Conservation (phyloP, 2,888 invertebrate genomes). For the Meiosimyza platycephala region DNA sequence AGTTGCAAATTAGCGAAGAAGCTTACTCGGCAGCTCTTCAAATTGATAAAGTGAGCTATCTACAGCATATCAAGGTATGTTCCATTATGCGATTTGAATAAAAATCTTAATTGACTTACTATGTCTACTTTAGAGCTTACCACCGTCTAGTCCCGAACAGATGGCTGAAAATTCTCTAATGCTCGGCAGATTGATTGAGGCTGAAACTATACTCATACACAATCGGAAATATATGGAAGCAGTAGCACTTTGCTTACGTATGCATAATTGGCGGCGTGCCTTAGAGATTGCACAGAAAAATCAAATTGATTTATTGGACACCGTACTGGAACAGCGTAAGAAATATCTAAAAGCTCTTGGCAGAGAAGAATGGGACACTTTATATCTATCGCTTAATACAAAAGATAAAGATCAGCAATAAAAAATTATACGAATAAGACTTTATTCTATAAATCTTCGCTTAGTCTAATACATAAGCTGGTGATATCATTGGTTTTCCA, state of each 20-base stretch:
- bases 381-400: constrained; percentile 52
- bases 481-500: constrained; percentile 76
- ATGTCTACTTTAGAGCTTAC: constrained; percentile 36
- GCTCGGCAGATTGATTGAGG: constrained; percentile 64
- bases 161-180: constrained; percentile 67
- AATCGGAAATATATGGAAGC: constrained; percentile 63
- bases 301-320: constrained; percentile 53
- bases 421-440: background rate
- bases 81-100: background rate
- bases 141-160: constrained; percentile 63
- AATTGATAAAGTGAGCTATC: constrained; percentile 86
- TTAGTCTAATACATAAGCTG: constrained; percentile 60
- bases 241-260: constrained; percentile 60
- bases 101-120: background rate
- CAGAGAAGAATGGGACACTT: constrained; percentile 59
- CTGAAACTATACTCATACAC: constrained; percentile 66
- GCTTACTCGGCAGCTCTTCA: constrained; percentile 92
- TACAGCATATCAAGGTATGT: constrained; percentile 82
- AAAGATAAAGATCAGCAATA: constrained; percentile 45
- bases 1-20: constrained; percentile 91
- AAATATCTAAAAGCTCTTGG: constrained; percentile 62
- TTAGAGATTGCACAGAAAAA: constrained; percentile 64
- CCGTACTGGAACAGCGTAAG: constrained; percentile 58
- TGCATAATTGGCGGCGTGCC: constrained; percentile 66
- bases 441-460: background rate